phyloP scores from a whole-genome alignment of 1,140 invertebrate genomes.

The Bursaphelenchus mucronatus region DNA sequence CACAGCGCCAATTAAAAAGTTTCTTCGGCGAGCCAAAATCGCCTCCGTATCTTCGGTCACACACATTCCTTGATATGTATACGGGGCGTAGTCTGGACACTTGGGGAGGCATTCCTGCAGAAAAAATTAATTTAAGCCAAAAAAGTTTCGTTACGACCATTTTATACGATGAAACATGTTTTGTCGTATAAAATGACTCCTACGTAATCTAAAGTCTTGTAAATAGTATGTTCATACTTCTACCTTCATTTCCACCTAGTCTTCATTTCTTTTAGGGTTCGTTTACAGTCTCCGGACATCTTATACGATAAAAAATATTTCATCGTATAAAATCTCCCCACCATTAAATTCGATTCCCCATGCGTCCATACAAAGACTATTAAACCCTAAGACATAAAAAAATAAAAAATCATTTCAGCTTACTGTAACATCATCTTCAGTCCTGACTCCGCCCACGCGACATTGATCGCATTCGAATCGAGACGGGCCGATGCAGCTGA shows the following conservation, averaged over 20 bases:
- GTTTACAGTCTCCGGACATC: no score
- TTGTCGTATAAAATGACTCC: no score
- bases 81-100: slow-evolving; percentile 37
- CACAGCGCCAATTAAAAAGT: slow-evolving; percentile 10
- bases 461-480: slow-evolving; percentile 32
- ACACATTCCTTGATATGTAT: slow-evolving; percentile 2
- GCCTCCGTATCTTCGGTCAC: slow-evolving; percentile 3
- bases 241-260: no score
- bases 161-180: no score
- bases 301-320: no score
- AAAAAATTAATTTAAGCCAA: slow-evolving; percentile 1
- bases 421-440: slow-evolving; percentile 21
- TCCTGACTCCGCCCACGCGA: slow-evolving; percentile 28
- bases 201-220: no score
- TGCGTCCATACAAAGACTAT: no score
- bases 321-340: not conserved
- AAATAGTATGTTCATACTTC: no score
- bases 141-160: no score
- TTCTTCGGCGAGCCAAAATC: not conserved
- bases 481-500: slow-evolving; percentile 24
- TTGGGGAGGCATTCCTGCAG: slow-evolving; percentile 36
- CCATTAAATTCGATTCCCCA: no score
- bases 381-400: no score
- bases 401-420: not conserved
- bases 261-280: no score